A percentile compares a stretch with the other conserved stretches of the same genome.
Evolutionary conservation across 2,888 invertebrate species (phyloP).

Genomic region (Zele albiditarsus): DNA sequence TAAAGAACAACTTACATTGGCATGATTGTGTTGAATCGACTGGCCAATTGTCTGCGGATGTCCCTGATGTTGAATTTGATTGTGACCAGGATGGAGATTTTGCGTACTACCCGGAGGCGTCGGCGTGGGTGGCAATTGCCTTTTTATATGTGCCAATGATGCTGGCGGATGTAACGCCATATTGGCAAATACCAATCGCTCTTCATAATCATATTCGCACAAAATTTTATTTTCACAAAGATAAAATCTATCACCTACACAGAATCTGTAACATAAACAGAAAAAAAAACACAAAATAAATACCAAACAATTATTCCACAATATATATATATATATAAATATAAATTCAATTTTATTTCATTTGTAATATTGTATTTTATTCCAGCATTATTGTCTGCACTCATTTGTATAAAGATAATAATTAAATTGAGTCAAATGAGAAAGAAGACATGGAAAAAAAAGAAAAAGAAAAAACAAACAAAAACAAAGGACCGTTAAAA

Average conservation of each 20-base stretch:
- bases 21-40: slow-evolving; percentile 69
- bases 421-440: background rate
- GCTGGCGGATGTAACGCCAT: slow-evolving; percentile 91
- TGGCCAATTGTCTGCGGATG: slow-evolving; percentile 67
- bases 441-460: background rate
- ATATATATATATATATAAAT: no score
- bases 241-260: slow-evolving; percentile 97
- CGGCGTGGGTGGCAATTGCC: slow-evolving; percentile 75
- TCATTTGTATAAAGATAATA: background rate
- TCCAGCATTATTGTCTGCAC: background rate
- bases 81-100: slow-evolving; percentile 66
- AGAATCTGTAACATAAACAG: slow-evolving; percentile 82
- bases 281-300: background rate
- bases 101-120: slow-evolving; percentile 65
- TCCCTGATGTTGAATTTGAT: slow-evolving; percentile 61
- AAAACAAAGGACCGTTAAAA: background rate
- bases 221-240: slow-evolving; percentile 97
- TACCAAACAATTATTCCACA: background rate
- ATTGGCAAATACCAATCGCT: slow-evolving; percentile 94
- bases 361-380: no score
- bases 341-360: no score
- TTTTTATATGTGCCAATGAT: slow-evolving; percentile 85
- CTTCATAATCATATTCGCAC: slow-evolving; percentile 98
- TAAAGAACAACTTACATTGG: slow-evolving; percentile 64
- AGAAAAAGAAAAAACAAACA: background rate